Evolutionary conservation across 2,888 invertebrate genomes (phyloP), one percentile per base, ranked within the genome.

Genomic region (Macrosoma leucophasiata): DNA sequence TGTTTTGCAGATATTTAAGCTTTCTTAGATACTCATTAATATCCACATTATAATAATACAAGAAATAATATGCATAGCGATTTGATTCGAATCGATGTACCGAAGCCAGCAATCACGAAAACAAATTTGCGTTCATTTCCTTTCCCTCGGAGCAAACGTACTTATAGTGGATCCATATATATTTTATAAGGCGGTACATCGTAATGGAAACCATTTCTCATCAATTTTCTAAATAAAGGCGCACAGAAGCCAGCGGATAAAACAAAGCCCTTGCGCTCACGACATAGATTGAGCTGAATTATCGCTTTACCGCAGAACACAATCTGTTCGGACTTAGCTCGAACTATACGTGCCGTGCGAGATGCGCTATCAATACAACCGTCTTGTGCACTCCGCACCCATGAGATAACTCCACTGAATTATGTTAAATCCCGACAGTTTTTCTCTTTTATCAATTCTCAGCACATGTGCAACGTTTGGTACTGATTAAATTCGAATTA

Each of bases 171-270:
- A 61, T 63, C 62, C 58, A 59, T 73, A 77, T 75, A 76, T 73
- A 67, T 74, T 71, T 71, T 71, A 74, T 72, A 73, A 73, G 77
- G 72, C 78, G 71, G 77, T 69, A 65, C 69, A 61, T 69, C 66
- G 77, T 82, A 82, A 84, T 84, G 82, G 84, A 77, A 72, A 79
- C 77, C 81, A 79, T 82, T 82, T 84, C 84, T 81, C 82, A 82
- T 84, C 84, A 84, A 82, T 84, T 84, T 82, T 84, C 82, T 82
- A 78, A 84, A 82, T 84, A 82, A 82, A 82, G 82, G 82, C 71
- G 71, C 77, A 81, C 84, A 79, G 84, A 74, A 82, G 82, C 82
- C 71, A 73, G 72, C 75, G 77, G 70, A 74, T 77, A 73, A 75
- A 77, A 82, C 82, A 82, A 82, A 84, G 84, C 84, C 70, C 67